Evolutionary conservation across 2,888 invertebrate species (phyloP), one percentile per base, ranked within the genome.

Genomic region (Dynastes grantii): DNA sequence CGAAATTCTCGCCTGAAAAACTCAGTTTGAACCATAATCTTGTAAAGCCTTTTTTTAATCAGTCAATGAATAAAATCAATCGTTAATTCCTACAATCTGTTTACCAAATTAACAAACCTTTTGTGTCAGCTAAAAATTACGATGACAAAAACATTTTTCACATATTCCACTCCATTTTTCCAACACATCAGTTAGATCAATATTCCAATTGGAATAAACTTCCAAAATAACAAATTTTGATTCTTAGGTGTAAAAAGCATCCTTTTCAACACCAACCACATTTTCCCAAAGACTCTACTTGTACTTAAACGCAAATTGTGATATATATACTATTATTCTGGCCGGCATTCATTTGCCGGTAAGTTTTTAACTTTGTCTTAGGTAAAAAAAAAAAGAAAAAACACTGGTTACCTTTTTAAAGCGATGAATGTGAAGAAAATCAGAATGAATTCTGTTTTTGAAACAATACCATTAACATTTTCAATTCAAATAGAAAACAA

Each of bases 301-400:
- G 84, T 86, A 87, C 85, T 85, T 86, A 86, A 63, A 87, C 84
- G 86, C 87, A 85, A 88, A 87, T 86, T 88, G 88, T 88, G 88
- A 88, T 88, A 88, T 87, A 88, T 87, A 87, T 86, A 86, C 86
- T 87, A 85, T 86, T 85, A 86, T 85, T 85, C 61, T 64, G 53
- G 55, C 49, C 51, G 53, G 32, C 68, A 71, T 8, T 45, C 8
- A 22, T 49, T 32, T 58, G 45, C 45, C 64, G 29, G 55, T 65
- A 63, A 37, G 51, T 64, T 79, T 79, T 51, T 70, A 61, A 70
- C 27, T 70, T 53, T 64, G 58, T 79, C 49, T 55, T 71, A 71
- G 71, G 71, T 37, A 32, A 71, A 71, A 32, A 67, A 61, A 61
- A 27, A 61, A 40, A 58, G 27, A n/a, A 67, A 61, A 9, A 27